These are phyloP conservation scores for Steinernema carpocapsae DNA, from an alignment of 2,888 invertebrate genomes.

Conservation along the genomic window DNA sequence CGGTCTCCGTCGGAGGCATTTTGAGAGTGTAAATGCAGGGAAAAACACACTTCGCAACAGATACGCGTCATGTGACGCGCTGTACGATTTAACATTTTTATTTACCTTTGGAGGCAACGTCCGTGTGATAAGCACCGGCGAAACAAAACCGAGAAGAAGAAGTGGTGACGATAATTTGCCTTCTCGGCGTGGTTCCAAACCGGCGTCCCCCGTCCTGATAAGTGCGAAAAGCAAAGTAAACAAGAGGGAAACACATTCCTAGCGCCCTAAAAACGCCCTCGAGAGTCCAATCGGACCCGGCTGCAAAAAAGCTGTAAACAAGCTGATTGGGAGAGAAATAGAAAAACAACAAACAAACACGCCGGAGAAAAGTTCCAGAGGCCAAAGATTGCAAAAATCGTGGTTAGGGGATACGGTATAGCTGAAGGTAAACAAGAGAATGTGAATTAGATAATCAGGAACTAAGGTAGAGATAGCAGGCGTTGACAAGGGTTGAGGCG, in stretches of 20 bases:
- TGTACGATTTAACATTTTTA: conserved; percentile 30
- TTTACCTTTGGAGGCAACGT: conserved; percentile 5
- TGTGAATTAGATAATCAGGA: background rate
- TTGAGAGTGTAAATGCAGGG: conserved; percentile 8
- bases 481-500: background rate
- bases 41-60: conserved; percentile 32
- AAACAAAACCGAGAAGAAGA: background rate
- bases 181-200: conserved; percentile 24
- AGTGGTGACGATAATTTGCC: conserved; percentile 4
- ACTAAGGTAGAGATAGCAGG: background rate
- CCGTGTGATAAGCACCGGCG: conserved; percentile 6
- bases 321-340: no score
- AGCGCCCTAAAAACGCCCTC: background rate
- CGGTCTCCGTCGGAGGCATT: no score
- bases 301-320: background rate
- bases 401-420: background rate
- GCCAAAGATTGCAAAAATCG: background rate
- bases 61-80: conserved; percentile 22
- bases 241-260: conserved; percentile 21
- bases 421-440: background rate
- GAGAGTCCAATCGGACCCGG: background rate
- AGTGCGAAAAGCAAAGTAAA: conserved; percentile 15
- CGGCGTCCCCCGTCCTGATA: conserved; percentile 13
- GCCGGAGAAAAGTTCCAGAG: background rate
- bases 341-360: background rate